Conservation (phyloP, 2,797 vertebrate species). For the Petrocephalus sullivani region DNA sequence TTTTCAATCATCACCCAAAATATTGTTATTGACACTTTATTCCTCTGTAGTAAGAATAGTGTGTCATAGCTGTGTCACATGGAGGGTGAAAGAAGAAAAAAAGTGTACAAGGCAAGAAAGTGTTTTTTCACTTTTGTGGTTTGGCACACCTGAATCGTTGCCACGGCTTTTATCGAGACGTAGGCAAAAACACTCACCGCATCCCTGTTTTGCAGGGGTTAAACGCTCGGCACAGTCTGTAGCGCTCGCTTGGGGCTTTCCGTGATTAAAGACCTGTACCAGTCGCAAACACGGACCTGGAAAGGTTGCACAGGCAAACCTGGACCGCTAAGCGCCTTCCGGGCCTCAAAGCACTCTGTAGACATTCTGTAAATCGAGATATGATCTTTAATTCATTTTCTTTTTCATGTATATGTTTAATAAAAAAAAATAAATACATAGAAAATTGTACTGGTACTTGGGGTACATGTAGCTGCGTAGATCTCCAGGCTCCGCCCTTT, state of each 20-base stretch:
- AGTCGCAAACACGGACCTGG: not conserved
- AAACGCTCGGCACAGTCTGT: conserved; percentile 49
- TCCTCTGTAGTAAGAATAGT: not conserved
- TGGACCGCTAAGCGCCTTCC: not conserved
- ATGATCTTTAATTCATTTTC: not conserved
- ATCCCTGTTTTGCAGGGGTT: conserved; percentile 68
- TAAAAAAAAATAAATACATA: not conserved
- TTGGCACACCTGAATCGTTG: conserved; percentile 68
- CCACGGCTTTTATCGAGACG: conserved; percentile 62
- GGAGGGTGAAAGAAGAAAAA: not conserved
- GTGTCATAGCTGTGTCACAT: not conserved
- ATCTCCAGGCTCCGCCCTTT: not conserved
- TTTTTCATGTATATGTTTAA: not conserved
- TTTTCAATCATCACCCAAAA: not conserved
- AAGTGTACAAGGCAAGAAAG: conserved; percentile 5
- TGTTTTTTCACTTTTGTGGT: conserved; percentile 64
- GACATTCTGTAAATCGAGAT: not conserved
- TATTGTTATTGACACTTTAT: not conserved
- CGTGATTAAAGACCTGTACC: conserved; percentile 47
- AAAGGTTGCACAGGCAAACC: not conserved
- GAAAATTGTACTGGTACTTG: not conserved
- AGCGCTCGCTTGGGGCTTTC: conserved; percentile 64
- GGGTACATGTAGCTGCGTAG: not conserved
- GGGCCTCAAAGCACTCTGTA: not conserved
- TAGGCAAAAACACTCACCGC: conserved; percentile 62